These are phyloP conservation scores for Drosophila willistoni DNA, from an alignment of 1,140 invertebrate species.

Conservation along the genomic window DNA sequence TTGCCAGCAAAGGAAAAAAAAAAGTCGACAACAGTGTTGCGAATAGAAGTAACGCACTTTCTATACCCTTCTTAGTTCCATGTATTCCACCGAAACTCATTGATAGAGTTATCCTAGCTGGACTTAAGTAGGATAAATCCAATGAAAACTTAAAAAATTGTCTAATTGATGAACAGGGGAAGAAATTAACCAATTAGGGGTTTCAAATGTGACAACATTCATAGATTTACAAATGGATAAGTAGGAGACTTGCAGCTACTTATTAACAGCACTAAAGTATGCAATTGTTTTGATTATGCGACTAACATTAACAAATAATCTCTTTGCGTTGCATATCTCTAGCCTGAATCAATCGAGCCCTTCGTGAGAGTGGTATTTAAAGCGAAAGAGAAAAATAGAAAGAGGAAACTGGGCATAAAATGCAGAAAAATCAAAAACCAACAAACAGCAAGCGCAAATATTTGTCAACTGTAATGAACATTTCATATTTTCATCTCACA, in stretches of 20 bases:
- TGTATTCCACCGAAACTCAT: no score
- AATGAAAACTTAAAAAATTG: no score
- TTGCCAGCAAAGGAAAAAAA: slow-evolving; percentile 21
- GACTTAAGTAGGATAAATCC: no score
- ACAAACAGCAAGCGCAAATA: slow-evolving; percentile 70
- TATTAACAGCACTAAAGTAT: no score
- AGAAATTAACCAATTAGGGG: no score
- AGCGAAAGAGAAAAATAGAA: slow-evolving; percentile 26
- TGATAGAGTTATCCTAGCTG: no score
- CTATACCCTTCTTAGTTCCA: background rate
- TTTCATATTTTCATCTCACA: slow-evolving; percentile 71
- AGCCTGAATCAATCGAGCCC: background rate
- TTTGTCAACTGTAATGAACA: slow-evolving; percentile 82
- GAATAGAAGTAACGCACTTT: background rate
- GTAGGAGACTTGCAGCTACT: no score
- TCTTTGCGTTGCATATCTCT: background rate
- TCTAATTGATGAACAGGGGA: no score
- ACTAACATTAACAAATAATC: no score
- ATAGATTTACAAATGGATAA: no score
- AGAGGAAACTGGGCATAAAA: slow-evolving; percentile 63
- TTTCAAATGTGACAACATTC: no score
- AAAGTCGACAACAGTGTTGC: background rate
- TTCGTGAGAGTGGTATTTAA: background rate
- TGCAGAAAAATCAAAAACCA: slow-evolving; percentile 61
- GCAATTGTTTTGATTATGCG: no score